These are phyloP conservation scores for Eumacrocentrus americanus DNA, from an alignment of 2,888 invertebrate species.

Conservation along the genomic window DNA sequence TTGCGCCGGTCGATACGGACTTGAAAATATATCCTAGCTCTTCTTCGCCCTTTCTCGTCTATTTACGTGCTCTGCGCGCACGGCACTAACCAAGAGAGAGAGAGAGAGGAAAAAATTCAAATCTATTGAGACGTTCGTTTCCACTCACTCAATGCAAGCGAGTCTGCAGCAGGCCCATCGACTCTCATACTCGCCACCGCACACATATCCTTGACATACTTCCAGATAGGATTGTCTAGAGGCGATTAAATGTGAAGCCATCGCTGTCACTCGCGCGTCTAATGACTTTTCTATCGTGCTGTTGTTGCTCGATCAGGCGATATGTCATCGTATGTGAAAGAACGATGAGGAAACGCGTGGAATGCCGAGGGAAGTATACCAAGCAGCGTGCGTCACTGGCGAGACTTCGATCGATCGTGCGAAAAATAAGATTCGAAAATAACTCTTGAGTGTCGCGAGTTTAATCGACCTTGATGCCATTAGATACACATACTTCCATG, in stretches of 20 bases:
- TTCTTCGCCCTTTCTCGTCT: slow-evolving; percentile 6
- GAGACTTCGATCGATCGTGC: slow-evolving; percentile 25
- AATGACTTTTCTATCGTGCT: background rate
- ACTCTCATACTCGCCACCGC: no score
- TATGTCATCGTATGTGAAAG: background rate
- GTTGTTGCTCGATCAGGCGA: background rate
- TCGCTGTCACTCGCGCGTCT: background rate
- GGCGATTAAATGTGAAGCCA: slow-evolving; percentile 3
- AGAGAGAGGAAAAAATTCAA: no score
- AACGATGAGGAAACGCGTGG: background rate
- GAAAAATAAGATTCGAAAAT: slow-evolving; percentile 26
- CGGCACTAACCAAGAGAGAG: no score
- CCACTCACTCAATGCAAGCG: background rate
- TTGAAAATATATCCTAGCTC: slow-evolving; percentile 18
- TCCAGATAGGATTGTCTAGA: slow-evolving; percentile 12
- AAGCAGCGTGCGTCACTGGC: slow-evolving; percentile 14
- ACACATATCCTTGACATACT: slow-evolving; percentile 19
- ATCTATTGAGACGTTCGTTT: no score
- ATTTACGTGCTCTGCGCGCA: background rate
- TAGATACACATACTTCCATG: background rate
- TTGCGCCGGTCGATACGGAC: slow-evolving; percentile 27
- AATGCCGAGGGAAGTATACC: background rate
- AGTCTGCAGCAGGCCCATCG: no score
- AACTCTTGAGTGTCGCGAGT: slow-evolving; percentile 9
- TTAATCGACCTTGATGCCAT: slow-evolving; percentile 14